Evolutionary conservation across 1,140 invertebrate genomes (phyloP).

Genomic region (Aphelinus atriplicis): DNA sequence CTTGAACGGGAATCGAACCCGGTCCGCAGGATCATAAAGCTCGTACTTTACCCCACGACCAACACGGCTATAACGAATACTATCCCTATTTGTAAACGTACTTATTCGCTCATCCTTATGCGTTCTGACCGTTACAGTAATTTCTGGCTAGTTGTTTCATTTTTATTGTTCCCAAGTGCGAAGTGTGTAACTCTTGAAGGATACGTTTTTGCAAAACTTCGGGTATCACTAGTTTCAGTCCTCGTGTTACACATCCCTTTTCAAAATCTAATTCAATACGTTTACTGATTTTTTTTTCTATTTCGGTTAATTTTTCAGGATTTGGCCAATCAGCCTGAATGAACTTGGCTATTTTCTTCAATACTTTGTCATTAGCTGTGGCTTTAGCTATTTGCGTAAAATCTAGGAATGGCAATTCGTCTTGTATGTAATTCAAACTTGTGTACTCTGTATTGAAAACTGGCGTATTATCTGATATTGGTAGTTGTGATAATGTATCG

Average conservation of each 20-base stretch:
- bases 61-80: no score
- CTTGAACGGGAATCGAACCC: no score
- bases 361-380: no score
- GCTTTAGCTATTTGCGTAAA: no score
- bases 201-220: slow-evolving; percentile 41
- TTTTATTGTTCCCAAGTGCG: slow-evolving; percentile 49
- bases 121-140: slow-evolving; percentile 14
- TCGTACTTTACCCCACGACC: no score
- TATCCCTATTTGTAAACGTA: no score
- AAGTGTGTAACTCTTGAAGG: slow-evolving; percentile 54
- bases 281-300: not conserved
- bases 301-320: slow-evolving; percentile 5
- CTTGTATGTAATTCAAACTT: not conserved
- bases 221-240: slow-evolving; percentile 57
- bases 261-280: slow-evolving; percentile 4
- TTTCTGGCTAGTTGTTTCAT: slow-evolving; percentile 50
- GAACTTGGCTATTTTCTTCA: not conserved
- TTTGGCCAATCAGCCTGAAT: not conserved
- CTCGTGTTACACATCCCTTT: slow-evolving; percentile 31
- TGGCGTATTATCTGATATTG: not conserved
- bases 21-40: no score
- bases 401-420: not conserved
- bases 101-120: no score
- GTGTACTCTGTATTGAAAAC: not conserved
- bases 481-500: no score